Evolutionary conservation across 2,888 invertebrate species (phyloP), one percentile per base, ranked within the genome.

Genomic region (Fissipunctia ypsillon): DNA sequence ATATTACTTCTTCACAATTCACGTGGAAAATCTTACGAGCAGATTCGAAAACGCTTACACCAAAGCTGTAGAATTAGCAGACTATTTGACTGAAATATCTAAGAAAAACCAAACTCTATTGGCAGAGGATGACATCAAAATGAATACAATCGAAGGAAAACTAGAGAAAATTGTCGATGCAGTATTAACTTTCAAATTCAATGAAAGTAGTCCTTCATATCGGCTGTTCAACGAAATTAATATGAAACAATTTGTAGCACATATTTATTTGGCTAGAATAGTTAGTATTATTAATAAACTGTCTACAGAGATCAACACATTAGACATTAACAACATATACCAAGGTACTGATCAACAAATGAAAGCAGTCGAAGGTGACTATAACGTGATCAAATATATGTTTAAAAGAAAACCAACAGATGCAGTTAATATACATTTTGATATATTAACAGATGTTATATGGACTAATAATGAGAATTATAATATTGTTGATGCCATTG

Each of bases 1-100:
- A 95, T 95, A 94, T 75, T 93, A 90, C 77, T 92, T 95, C 81
- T 96, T 91, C 83, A 93, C 91, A 0, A 84, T 92, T 25, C 89
- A 89, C 45, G 91, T 90, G 9, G 79, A 89, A 76, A 91, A 94
- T 48, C 75, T 95, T 28, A 92, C 91, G 0, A 95, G 96, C 75
- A 90, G 86, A 5, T 96, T 90, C 54, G 91, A 91, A 87, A 87
- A 87, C 0, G 93, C 95, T 3, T 95, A 91, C 80, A 84, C 76
- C 0, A 93, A 93, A 83, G 87, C 90, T 2, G 88, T 85, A 1
- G 84, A 90, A 65, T 78, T 96, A 31, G 77, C 88, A 0, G 85
- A 89, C 4, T 86, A 91, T 16, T 28, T 95, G 10, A 86, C 85
- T 5, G 87, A 92, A 10, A 52, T 93, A 35, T 80, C 91, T 0